Percentiles rank a stretch among this genome's conserved stretches.
Conservation (phyloP, 1,140 invertebrate genomes). For the Sarcophaga bullata region DNA sequence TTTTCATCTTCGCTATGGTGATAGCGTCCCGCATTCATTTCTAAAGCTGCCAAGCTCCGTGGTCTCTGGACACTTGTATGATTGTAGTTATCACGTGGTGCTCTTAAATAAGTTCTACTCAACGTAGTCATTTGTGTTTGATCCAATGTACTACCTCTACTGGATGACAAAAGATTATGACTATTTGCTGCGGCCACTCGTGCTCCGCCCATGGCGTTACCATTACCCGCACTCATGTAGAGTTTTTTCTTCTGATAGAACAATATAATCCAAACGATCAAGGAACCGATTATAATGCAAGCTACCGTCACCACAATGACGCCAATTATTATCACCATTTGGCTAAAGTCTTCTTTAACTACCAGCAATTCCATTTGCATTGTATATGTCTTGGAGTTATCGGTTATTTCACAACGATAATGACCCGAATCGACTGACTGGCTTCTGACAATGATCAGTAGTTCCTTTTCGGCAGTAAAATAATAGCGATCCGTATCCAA, state of each 20-base stretch:
- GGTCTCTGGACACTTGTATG: conserved; percentile 51
- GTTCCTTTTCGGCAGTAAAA: conserved; percentile 85
- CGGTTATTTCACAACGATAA: conserved; percentile 87
- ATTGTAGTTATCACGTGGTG: conserved; percentile 4
- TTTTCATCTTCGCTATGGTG: neutral
- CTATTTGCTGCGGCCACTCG: conserved; percentile 47
- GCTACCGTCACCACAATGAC: conserved; percentile 90
- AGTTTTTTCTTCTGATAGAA: conserved; percentile 76
- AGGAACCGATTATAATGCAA: conserved; percentile 88
- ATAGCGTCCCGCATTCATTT: conserved; percentile 22
- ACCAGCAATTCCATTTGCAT: conserved; percentile 65
- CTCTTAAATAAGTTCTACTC: conserved; percentile 52
- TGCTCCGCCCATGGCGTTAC: conserved; percentile 6
- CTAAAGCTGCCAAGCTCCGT: conserved; percentile 53
- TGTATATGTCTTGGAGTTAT: conserved; percentile 61
- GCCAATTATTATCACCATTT: conserved; percentile 72
- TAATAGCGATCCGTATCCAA: conserved; percentile 74
- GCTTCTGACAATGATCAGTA: conserved; percentile 87
- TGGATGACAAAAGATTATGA: conserved; percentile 49
- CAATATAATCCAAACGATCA: conserved; percentile 90
- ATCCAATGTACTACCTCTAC: conserved; percentile 48
- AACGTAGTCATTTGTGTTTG: conserved; percentile 59
- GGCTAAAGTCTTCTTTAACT: conserved; percentile 66
- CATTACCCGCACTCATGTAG: neutral
- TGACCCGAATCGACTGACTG: conserved; percentile 79